Base-by-base conservation (phyloP, 2,888 invertebrate species). In the Colletes collaris region DNA sequence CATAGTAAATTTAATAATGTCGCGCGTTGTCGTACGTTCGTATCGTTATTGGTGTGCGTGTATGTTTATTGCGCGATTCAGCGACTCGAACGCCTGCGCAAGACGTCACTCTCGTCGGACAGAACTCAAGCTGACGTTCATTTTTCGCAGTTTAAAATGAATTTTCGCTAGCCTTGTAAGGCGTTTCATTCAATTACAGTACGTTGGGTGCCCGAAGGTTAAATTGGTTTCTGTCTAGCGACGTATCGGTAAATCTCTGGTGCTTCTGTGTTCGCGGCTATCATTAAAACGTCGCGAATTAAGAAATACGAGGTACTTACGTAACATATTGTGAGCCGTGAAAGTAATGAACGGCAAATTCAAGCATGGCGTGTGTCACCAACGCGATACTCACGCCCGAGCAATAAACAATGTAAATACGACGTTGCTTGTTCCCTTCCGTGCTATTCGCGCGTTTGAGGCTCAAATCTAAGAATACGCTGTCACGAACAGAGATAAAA, bases 281-380 rank as follows among this genome's bases (percentile, higher is more conserved):
- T 81, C 81, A 65, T 81, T 81, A 81, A 80, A 81, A 80, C 76
- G 81, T 80, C 81, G 68, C 70, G 71, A 80, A 81, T 81, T 81
- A 81, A 80, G 81, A 81, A 76, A 80, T 81, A 81, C 46, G 81
- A 81, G 76, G 76, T 70, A 81, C 81, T 81, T 76, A 76, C 46
- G 65, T 80, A 81, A 81, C 76, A 46, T 81, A 49, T 71, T 60
- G 81, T 60, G 60, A 67, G 71, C 76, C 71, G 81, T 65, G 81
- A 81, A 81, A 76, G 81, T 72, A 81, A 81, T 72, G 71, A 81
- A 81, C 71, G 52, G 81, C 81, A 62, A 68, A 81, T 81, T 72
- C 81, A 76, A 49, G 49, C 76, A 71, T 53, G 62, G 65, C 56
- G 60, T 60, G 76, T 81, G 81, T 81, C 81, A 81, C 81, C 75